Conservation (phyloP, 92 coral and sea anemone genomes). For the Porites lobata region DNA sequence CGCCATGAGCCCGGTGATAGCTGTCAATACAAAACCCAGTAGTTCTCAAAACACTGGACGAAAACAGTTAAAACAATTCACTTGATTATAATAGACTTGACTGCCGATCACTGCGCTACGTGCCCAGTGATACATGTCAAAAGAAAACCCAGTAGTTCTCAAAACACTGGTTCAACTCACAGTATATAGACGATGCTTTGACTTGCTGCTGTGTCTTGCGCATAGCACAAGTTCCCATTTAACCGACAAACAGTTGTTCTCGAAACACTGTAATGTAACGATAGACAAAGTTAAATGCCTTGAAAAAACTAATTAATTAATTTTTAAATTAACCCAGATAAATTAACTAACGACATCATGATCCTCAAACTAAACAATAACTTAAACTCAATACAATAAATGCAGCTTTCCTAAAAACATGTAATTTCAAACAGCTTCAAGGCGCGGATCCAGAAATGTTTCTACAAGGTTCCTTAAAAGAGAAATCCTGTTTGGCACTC, state of each 20-base stretch:
- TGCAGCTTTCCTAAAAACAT: neutral
- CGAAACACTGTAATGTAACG: constrained; percentile 54
- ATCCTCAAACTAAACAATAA: neutral
- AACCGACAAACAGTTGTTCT: constrained; percentile 45
- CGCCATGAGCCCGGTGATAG: constrained; percentile 65
- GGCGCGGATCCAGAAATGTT: constrained; percentile 22
- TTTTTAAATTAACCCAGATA: constrained; percentile 12
- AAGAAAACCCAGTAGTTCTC: constrained; percentile 61
- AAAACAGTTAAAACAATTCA: neutral
- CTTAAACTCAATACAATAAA: neutral
- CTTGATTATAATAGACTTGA: neutral
- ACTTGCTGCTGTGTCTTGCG: constrained; percentile 47
- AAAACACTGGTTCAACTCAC: constrained; percentile 44
- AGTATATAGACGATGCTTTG: constrained; percentile 1
- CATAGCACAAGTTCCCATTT: constrained; percentile 46
- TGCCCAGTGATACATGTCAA: constrained; percentile 50
- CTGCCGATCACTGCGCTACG: constrained; percentile 47
- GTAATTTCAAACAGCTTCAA: neutral
- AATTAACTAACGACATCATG: neutral
- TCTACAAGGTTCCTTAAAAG: neutral
- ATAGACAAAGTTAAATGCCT: neutral
- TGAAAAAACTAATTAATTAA: neutral
- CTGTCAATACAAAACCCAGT: constrained; percentile 28
- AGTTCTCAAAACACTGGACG: constrained; percentile 62
- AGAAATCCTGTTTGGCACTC: no score